Base-by-base conservation (phyloP, 2,888 invertebrate genomes). In the Acleris laterana region DNA sequence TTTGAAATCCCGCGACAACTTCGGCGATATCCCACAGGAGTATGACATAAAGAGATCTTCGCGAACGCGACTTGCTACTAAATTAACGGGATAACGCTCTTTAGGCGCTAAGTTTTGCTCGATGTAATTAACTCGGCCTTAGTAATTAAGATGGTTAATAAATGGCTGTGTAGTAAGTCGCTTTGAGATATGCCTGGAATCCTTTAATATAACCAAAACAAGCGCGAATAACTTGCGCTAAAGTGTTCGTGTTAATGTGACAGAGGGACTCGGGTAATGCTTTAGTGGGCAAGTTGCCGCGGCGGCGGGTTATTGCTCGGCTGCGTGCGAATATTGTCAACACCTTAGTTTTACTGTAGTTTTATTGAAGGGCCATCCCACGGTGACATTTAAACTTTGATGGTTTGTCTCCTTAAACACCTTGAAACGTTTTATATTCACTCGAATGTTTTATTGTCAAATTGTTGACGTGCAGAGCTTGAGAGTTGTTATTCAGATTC, bases 131-230 rank as follows among this genome's bases (percentile, higher is more conserved):
- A 90, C 88, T 90, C 85, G 84, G 88, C 84, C 89, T 86, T 84
- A 85, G 90, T 89, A 89, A 91, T 91, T 90, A 90, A 90, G 89
- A 89, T 89, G 88, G 87, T 89, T 91, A 88, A 90, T 92, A 90
- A 90, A 90, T 89, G 89, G 87, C 84, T 87, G 85, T 85, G 89
- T 89, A 81, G 84, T 84, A 84, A 90, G 87, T 86, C 85, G 88
- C 88, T 89, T 85, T 85, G 86, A 87, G 88, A 90, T 89, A 90
- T 88, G 87, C 84, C 78, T 81, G 84, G 89, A 90, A 90, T 90
- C 87, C 88, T 88, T 89, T 91, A 90, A 89, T 88, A 87, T 85
- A 84, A 85, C 85, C 85, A 83, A 88, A 90, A 88, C 85, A 88
- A 83, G 82, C 80, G 77, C 71, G 76, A 83, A 84, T 85, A 83